Evolutionary conservation across 2,797 vertebrate genomes (phyloP), one percentile per base, ranked within the genome.

Genomic region (Pseudocheirus occidentalis): DNA sequence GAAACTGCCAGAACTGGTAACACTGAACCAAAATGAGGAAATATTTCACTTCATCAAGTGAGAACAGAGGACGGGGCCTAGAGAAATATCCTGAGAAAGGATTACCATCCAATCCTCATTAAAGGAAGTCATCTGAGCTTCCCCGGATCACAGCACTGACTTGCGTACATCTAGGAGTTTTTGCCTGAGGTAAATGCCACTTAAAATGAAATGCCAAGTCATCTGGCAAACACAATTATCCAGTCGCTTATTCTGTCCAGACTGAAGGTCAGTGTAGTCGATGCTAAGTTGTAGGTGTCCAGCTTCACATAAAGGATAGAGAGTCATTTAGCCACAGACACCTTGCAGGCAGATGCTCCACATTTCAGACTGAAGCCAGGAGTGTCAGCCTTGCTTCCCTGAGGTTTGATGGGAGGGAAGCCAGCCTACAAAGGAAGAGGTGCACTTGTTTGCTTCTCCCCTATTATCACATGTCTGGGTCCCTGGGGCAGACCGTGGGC

Each of bases 161-260:
- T 87, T n/a, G 28, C 1, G 55, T 95, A 92, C 54, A 59, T 56
- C n/a, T 50, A 94, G 34, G 29, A 92, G 27, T 97, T 94, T 97
- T 97, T 98, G 92, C 97, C 94, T 96, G 94, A 97, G 91, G 92
- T 59, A 98, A 98, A 98, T 96, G 92, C 95, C 95, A 95, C 96
- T 95, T 95, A 97, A 58, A 98, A 98, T 95, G 73, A 97, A 98
- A 97, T 95, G 93, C 91, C 96, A 97, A 97, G 94, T 94, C 92
- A 92, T 96, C 96, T 97, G 96, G 95, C 96, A 97, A 91, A 97
- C 96, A 96, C 92, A 96, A 95, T 97, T 97, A 97, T 96, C 96
- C 94, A 4, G 89, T 92, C 96, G 94, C 97, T 97, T 97, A 97
- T 96, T 52, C 13, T 31, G 97, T 93, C 90, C 29, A 92, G 53